These are phyloP conservation scores for human DNA, from an alignment of 2,113 vertebrate genomes.

Conservation along the genomic window DNA sequence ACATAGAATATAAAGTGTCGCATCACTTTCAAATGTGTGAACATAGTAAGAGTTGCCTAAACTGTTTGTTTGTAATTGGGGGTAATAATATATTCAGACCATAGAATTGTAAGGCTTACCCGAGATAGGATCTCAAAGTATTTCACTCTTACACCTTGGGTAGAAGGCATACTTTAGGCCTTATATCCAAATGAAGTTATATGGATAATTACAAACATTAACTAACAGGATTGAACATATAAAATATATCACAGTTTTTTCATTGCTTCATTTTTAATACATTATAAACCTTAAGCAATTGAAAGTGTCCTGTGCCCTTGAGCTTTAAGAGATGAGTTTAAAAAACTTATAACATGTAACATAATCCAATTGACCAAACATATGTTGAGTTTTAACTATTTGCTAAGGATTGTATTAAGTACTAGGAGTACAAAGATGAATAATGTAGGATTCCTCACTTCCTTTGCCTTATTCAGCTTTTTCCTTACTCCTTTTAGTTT, in stretches of 20 bases:
- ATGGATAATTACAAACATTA: not conserved
- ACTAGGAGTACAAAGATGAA: not conserved
- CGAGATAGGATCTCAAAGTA: not conserved
- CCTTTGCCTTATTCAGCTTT: not conserved
- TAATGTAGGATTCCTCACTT: not conserved
- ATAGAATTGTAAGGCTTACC: not conserved
- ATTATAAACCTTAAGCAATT: not conserved
- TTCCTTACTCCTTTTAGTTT: not conserved
- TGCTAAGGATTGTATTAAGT: not conserved
- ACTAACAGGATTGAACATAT: not conserved
- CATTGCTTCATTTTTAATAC: slow-evolving; percentile 5
- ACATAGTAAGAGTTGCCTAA: not conserved
- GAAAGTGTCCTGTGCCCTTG: not conserved
- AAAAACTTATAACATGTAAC: not conserved
- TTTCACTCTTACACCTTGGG: not conserved
- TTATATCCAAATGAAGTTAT: not conserved
- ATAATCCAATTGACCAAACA: not conserved
- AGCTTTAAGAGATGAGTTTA: not conserved
- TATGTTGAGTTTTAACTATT: not conserved
- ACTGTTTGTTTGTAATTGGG: not conserved
- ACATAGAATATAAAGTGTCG: not conserved
- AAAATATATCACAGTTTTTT: not conserved
- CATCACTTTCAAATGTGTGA: not conserved
- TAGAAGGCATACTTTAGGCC: not conserved
- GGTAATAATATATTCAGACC: not conserved